Conservation (phyloP, 2,888 invertebrate species). For the Ptychoptera albimana region DNA sequence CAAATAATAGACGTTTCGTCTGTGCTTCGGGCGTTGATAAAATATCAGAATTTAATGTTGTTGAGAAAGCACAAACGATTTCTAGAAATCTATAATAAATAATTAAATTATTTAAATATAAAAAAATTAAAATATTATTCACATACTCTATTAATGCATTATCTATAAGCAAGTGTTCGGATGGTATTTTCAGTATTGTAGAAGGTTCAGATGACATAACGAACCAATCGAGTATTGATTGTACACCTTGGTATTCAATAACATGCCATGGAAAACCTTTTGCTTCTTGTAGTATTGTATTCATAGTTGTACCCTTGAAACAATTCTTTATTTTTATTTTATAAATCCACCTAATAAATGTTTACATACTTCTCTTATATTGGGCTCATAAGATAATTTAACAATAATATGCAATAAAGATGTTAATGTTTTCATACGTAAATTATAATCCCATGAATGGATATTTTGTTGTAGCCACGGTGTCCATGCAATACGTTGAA, state of each 20-base stretch:
- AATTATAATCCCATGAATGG: constrained; percentile 28
- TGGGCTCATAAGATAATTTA: constrained; percentile 55
- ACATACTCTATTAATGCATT: constrained; percentile 40
- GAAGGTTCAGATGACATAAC: constrained; percentile 54
- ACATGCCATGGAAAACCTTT: constrained; percentile 48
- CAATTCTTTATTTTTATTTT: not conserved
- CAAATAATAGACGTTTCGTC: constrained; percentile 26
- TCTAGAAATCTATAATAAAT: constrained; percentile 9
- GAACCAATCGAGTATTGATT: constrained; percentile 56
- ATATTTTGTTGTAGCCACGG: constrained; percentile 34
- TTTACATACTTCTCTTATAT: constrained; percentile 39
- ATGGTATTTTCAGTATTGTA: constrained; percentile 40
- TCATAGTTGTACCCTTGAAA: constrained; percentile 4
- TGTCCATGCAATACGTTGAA: constrained; percentile 50
- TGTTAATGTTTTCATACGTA: constrained; percentile 37
- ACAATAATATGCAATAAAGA: constrained; percentile 51
- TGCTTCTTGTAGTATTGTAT: constrained; percentile 38
- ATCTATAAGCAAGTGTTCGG: constrained; percentile 37
- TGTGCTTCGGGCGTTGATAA: constrained; percentile 8
- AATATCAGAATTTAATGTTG: constrained; percentile 15
- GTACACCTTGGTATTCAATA: constrained; percentile 42
- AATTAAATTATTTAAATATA: constrained; percentile 3
- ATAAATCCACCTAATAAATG: too few species aligned
- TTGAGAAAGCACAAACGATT: constrained; percentile 8
- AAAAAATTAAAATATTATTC: not conserved